These are phyloP conservation scores for Brachirus orientalis DNA, from an alignment of 2,113 vertebrate species.

Conservation along the genomic window DNA sequence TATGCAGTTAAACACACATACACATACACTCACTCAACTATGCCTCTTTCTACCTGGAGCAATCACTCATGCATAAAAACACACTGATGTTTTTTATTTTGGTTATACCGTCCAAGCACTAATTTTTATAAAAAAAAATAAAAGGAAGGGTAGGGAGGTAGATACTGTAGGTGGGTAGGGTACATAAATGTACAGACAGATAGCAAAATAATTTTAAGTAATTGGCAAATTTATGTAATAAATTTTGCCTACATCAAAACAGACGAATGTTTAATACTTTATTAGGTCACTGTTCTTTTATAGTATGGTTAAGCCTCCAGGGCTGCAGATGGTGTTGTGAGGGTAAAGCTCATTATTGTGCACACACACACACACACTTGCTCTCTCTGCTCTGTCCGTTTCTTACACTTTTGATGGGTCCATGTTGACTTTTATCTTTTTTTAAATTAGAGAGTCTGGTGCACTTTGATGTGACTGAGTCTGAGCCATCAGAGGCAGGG, in stretches of 20 bases:
- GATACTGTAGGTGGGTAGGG: too few species aligned
- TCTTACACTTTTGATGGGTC: constrained; percentile 25
- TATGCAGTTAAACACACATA: too few species aligned
- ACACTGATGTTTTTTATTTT: too few species aligned
- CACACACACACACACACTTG: neutral
- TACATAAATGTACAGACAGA: too few species aligned
- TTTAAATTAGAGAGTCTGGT: neutral
- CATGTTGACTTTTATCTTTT: constrained; percentile 12
- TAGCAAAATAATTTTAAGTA: too few species aligned
- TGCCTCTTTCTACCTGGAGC: too few species aligned
- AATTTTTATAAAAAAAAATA: too few species aligned
- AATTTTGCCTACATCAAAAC: neutral
- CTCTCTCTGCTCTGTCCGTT: neutral
- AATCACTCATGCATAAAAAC: too few species aligned
- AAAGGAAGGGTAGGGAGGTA: too few species aligned
- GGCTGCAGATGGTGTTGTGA: neutral
- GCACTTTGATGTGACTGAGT: constrained; percentile 28
- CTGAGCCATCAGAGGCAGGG: constrained; percentile 17
- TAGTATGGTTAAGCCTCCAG: constrained; percentile 4
- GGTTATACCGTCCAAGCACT: too few species aligned
- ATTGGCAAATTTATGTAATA: neutral
- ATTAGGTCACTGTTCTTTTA: constrained; percentile 21
- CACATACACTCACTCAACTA: too few species aligned
- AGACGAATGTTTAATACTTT: neutral
- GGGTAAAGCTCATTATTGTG: neutral